A percentile compares a stretch with the other conserved stretches of the same genome.
phyloP scores from a whole-genome alignment of 1,140 invertebrate genomes.

The Bombus polaris region DNA sequence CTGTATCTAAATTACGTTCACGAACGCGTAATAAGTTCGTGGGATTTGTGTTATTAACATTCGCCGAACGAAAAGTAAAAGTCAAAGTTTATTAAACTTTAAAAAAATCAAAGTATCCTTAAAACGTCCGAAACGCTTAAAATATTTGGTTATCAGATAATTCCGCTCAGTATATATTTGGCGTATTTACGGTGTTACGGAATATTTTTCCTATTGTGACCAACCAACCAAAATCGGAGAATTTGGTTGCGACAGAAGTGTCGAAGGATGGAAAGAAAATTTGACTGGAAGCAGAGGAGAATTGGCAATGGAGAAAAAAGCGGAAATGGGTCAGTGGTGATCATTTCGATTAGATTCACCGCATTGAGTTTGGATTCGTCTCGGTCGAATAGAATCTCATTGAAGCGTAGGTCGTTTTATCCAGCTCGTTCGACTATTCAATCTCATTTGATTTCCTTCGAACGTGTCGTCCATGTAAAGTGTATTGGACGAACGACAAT shows the following conservation, averaged over 20 bases:
- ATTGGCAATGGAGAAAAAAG: slow-evolving; percentile 1
- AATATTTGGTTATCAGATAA: too few species aligned
- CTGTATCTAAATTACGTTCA: too few species aligned
- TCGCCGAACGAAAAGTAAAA: background rate
- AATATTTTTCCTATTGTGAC: too few species aligned
- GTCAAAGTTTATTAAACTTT: background rate
- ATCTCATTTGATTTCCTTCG: slow-evolving; percentile 56
- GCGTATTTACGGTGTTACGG: too few species aligned
- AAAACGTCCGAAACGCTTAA: too few species aligned
- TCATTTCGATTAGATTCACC: slow-evolving; percentile 66
- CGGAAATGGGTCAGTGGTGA: slow-evolving; percentile 59
- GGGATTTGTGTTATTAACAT: background rate
- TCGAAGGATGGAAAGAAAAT: background rate
- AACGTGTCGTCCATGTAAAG: slow-evolving; percentile 52
- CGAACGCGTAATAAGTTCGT: background rate
- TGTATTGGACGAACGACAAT: slow-evolving; percentile 30
- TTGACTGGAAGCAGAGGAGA: background rate
- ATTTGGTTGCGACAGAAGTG: background rate
- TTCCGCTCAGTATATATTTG: too few species aligned
- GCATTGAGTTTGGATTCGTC: slow-evolving; percentile 64
- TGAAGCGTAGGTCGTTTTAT: slow-evolving; percentile 35
- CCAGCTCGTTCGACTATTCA: slow-evolving; percentile 40
- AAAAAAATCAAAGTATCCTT: too few species aligned
- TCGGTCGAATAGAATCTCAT: slow-evolving; percentile 33
- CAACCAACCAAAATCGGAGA: background rate